A percentile compares a stretch with the other conserved stretches of the same genome.
Conservation (phyloP, 1,140 invertebrate species). For the Bathynomus jamesi region DNA sequence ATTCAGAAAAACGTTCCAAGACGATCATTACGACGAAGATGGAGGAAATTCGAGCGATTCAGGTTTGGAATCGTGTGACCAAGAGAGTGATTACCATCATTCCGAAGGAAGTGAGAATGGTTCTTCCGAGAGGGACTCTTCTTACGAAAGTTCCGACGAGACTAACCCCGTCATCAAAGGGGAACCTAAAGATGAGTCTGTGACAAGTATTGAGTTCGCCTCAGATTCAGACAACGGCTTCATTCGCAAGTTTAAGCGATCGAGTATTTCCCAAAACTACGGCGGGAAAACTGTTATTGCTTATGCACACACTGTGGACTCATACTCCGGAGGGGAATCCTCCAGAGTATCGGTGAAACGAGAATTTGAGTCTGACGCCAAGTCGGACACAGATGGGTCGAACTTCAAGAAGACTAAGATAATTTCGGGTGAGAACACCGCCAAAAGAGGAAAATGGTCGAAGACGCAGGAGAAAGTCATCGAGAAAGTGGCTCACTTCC, state of each 20-base stretch:
- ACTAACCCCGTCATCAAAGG: neutral
- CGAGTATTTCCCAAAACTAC: neutral
- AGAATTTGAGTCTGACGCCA: too few relatives aligned
- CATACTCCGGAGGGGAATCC: neutral
- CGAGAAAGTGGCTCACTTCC: neutral
- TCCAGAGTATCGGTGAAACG: neutral
- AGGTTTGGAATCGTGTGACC: too few relatives aligned
- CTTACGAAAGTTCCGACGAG: neutral
- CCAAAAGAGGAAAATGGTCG: neutral
- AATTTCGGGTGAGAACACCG: neutral
- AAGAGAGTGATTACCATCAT: too few relatives aligned
- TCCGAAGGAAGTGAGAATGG: too few relatives aligned
- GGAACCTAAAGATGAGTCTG: too few relatives aligned
- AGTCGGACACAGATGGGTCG: neutral
- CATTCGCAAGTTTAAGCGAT: neutral
- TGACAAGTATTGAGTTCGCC: too few relatives aligned
- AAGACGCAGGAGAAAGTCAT: neutral
- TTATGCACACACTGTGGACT: neutral
- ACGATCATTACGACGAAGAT: too few relatives aligned
- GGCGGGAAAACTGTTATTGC: too few relatives aligned
- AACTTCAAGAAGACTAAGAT: too few relatives aligned
- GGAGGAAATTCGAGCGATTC: too few relatives aligned
- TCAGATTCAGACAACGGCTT: neutral
- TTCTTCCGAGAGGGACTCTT: neutral
- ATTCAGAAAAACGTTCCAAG: too few relatives aligned